phyloP scores from a whole-genome alignment of 2,113 vertebrate genomes.

The Mus pahari region DNA sequence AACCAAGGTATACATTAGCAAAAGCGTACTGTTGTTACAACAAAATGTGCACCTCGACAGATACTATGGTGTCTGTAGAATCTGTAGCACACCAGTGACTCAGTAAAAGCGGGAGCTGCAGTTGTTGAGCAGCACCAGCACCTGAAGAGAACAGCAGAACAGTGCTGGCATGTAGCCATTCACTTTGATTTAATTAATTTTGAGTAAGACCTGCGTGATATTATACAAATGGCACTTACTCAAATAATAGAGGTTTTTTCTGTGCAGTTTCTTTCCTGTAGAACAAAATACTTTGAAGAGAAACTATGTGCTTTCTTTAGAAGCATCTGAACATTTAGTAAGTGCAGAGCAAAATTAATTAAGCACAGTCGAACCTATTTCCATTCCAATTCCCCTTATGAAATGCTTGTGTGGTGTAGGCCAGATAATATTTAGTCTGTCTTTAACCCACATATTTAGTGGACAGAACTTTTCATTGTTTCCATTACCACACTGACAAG shows the following conservation, averaged over 20 bases:
- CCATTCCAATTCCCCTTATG: neutral
- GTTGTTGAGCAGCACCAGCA: neutral
- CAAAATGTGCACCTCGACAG: slow-evolving; percentile 1
- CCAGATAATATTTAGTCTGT: neutral
- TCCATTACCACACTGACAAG: neutral
- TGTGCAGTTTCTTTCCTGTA: neutral
- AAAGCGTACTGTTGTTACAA: neutral
- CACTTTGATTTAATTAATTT: neutral
- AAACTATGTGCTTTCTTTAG: neutral
- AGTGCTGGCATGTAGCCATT: neutral
- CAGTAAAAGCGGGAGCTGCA: neutral
- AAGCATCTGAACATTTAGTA: neutral
- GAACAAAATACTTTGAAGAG: neutral
- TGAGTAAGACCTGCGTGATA: neutral
- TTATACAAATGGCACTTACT: neutral
- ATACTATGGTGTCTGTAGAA: neutral
- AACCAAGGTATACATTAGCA: slow-evolving; percentile 65
- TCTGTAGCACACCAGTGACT: neutral
- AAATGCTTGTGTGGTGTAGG: neutral
- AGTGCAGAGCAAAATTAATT: neutral
- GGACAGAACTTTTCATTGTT: neutral
- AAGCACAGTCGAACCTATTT: neutral
- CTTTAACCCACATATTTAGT: neutral
- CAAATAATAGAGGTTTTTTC: neutral
- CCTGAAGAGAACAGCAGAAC: neutral